Evolutionary conservation across 2,888 invertebrate genomes (phyloP).

Genomic region (Protodeltote pygarga): DNA sequence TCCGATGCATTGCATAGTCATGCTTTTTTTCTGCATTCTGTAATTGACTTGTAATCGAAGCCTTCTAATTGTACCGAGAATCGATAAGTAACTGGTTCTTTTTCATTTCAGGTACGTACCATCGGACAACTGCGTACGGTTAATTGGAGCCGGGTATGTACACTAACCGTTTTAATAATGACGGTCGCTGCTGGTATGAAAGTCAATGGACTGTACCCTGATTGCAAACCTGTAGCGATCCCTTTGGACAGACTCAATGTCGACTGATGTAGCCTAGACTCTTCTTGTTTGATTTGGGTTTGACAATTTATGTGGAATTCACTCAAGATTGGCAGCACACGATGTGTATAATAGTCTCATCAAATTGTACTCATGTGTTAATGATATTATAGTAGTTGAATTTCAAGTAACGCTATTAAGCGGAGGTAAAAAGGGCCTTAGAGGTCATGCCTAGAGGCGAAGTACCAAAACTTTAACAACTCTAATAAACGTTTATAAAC

Average conservation of each 20-base stretch:
- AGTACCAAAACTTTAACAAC: constrained; percentile 16
- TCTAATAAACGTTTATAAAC: constrained; percentile 10
- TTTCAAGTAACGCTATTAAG: constrained; percentile 40
- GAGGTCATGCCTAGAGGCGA: constrained; percentile 36
- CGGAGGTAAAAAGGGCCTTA: constrained; percentile 39
- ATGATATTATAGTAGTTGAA: constrained; percentile 34
- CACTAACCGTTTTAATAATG: constrained; percentile 52
- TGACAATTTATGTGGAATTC: constrained; percentile 18
- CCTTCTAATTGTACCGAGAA: constrained; percentile 59
- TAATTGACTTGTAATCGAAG: constrained; percentile 52
- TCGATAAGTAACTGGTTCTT: constrained; percentile 59
- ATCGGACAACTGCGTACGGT: constrained; percentile 44
- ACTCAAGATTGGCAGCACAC: constrained; percentile 8
- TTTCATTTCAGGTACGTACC: constrained; percentile 68
- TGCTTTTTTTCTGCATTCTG: constrained; percentile 35
- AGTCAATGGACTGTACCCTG: constrained; percentile 48
- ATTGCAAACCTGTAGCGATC: constrained; percentile 50
- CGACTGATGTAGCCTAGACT: constrained; percentile 37
- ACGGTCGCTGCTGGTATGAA: constrained; percentile 33
- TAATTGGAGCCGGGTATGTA: constrained; percentile 54
- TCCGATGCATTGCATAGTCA: constrained; percentile 42
- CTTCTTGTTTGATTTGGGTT: constrained; percentile 29
- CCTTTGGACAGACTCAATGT: constrained; percentile 41
- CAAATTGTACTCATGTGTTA: constrained; percentile 13
- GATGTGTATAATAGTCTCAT: constrained; percentile 31